Conservation (phyloP, 2,113 vertebrate genomes). For the Acanthochromis polyacanthus region DNA sequence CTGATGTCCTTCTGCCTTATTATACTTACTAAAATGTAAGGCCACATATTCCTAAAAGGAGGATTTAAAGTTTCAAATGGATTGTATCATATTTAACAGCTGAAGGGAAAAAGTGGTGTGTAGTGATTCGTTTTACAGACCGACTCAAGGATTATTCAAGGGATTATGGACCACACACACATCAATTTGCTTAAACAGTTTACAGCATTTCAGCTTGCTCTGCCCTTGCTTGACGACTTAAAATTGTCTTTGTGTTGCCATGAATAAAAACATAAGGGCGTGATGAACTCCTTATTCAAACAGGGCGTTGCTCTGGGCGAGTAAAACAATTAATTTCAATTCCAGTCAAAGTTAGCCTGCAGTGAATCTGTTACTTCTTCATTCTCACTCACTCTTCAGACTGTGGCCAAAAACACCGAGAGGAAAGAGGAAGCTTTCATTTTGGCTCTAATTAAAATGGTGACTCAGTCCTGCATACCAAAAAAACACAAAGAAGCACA, state of each 20-base stretch:
- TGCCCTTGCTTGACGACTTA: constrained; percentile 17
- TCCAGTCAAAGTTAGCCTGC: constrained; percentile 42
- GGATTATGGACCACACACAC: not conserved
- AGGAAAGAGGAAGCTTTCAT: constrained; percentile 31
- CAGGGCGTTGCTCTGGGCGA: constrained; percentile 31
- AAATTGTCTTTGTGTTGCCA: constrained; percentile 11
- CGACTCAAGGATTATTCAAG: not conserved
- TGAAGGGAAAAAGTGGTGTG: not conserved
- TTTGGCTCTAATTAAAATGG: constrained; percentile 54
- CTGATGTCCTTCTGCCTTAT: not conserved
- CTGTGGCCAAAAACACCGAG: constrained; percentile 19
- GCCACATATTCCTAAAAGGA: constrained; percentile 1
- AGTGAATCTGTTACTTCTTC: constrained; percentile 30
- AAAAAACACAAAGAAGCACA: constrained; percentile 1
- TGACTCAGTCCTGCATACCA: constrained; percentile 26
- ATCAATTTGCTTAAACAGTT: constrained; percentile 16
- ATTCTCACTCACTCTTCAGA: constrained; percentile 8
- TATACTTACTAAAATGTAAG: not conserved
- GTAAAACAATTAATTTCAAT: constrained; percentile 67
- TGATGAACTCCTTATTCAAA: constrained; percentile 40
- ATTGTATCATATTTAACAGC: constrained; percentile 7
- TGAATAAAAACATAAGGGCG: constrained; percentile 45
- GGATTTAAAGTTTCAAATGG: constrained; percentile 6
- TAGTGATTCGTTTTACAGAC: not conserved
- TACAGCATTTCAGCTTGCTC: constrained; percentile 7